Conservation (phyloP, 2,797 vertebrate species). For the Intellagama lesueurii region DNA sequence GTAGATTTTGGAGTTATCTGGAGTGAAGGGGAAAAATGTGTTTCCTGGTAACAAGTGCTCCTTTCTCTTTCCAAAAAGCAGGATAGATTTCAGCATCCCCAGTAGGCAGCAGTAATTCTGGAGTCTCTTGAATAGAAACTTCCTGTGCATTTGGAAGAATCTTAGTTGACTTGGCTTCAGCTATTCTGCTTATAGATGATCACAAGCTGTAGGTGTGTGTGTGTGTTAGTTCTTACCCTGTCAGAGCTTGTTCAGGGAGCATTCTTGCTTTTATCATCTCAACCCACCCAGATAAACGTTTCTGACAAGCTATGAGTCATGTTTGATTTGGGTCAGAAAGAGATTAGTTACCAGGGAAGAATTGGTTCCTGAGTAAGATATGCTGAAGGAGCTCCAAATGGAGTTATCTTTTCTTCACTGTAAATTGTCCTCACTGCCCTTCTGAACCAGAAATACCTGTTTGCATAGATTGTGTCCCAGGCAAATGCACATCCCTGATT, state of each 20-base stretch:
- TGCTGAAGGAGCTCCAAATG: conserved; percentile 48
- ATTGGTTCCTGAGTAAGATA: conserved; percentile 49
- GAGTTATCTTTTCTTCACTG: not conserved
- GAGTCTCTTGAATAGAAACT: not conserved
- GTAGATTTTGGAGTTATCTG: rapidly evolving
- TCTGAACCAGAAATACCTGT: conserved; percentile 37
- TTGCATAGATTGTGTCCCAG: not conserved
- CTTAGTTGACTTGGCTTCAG: not conserved
- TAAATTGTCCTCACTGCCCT: not conserved
- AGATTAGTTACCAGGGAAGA: conserved; percentile 56
- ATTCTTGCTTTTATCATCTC: conserved; percentile 63
- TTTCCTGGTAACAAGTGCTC: conserved; percentile 7
- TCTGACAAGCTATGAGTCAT: conserved; percentile 64
- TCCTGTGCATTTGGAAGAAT: not conserved
- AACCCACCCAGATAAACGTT: conserved; percentile 68
- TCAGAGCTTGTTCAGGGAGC: conserved; percentile 43
- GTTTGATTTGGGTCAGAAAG: conserved; percentile 66
- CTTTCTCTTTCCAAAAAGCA: not conserved
- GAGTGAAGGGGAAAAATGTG: rapidly evolving
- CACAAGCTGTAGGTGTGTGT: conserved; percentile 17
- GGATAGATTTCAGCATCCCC: not conserved
- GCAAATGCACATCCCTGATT: conserved; percentile 17
- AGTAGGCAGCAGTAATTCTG: not conserved
- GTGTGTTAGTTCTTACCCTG: conserved; percentile 34
- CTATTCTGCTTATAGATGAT: not conserved